A percentile compares a stretch with the other conserved stretches of the same genome.
Conservation (phyloP, 1,140 invertebrate species). For the Trachymyrmex cornetzi region DNA sequence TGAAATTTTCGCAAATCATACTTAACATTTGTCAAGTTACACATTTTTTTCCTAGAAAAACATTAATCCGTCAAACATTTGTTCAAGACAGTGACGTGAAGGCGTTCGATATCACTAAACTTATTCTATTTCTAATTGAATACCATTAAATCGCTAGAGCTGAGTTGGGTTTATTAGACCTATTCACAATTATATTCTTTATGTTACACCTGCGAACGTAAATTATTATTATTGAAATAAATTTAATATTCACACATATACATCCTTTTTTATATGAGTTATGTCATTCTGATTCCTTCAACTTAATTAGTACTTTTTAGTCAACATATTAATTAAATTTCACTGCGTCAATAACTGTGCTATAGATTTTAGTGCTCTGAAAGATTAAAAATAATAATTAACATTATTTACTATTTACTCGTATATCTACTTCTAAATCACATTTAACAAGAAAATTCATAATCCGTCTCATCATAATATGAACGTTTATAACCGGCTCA, state of each 20-base stretch:
- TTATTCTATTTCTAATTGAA: constrained; percentile 3
- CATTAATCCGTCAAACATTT: neutral
- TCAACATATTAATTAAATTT: too few relatives aligned
- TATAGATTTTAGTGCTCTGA: too few relatives aligned
- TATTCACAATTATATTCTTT: too few relatives aligned
- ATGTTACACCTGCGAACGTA: too few relatives aligned
- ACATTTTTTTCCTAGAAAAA: neutral
- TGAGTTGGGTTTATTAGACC: too few relatives aligned
- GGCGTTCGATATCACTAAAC: neutral
- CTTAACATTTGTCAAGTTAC: neutral
- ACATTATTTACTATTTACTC: neutral
- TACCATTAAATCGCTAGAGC: too few relatives aligned
- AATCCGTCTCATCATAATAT: neutral
- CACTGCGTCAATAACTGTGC: too few relatives aligned
- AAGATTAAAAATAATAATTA: neutral
- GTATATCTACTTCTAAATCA: neutral
- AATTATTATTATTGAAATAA: too few relatives aligned
- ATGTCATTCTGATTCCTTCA: too few relatives aligned
- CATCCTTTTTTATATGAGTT: too few relatives aligned
- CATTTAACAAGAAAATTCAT: constrained; percentile 41
- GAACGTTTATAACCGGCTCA: neutral
- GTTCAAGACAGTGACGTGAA: neutral
- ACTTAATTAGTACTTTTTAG: too few relatives aligned
- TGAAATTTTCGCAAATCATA: neutral
- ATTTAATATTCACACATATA: too few relatives aligned